Conservation (phyloP, 2,888 invertebrate species). For the Ectemnius lituratus region DNA sequence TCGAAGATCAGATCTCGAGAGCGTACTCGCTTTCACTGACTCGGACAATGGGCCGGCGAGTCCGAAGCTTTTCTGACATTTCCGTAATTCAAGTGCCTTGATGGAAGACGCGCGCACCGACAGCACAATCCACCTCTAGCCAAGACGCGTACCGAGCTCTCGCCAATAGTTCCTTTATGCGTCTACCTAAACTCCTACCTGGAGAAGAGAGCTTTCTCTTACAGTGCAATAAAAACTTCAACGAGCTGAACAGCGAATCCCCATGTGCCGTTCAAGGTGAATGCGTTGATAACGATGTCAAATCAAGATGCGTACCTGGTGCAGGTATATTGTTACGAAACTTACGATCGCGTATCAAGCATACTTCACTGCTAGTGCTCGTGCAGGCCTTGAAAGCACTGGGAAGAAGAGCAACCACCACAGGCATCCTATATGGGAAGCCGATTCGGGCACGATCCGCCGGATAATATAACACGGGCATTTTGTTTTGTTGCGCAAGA, state of each 20-base stretch:
- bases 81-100: conserved; percentile 2
- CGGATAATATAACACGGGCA: conserved; percentile 56
- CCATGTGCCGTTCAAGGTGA: too few relatives aligned
- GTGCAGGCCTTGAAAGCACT: conserved; percentile 46
- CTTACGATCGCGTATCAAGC: neutral
- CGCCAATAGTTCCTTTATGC: too few relatives aligned
- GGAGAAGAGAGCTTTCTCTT: too few relatives aligned
- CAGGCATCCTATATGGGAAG: conserved; percentile 56
- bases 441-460: conserved; percentile 53
- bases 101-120: neutral
- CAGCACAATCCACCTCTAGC: too few relatives aligned
- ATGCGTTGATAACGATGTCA: too few relatives aligned
- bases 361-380: conserved; percentile 16
- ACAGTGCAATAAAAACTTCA: too few relatives aligned
- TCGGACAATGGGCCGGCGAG: conserved; percentile 42
- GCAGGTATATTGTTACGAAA: neutral
- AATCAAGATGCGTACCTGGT: too few relatives aligned
- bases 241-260: too few relatives aligned
- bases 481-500: conserved; percentile 61
- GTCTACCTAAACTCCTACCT: too few relatives aligned
- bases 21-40: conserved; percentile 54
- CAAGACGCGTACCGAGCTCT: too few relatives aligned
- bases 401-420: conserved; percentile 25
- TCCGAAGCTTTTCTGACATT: conserved; percentile 40
- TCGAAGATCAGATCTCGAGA: conserved; percentile 52